Evolutionary conservation across 2,797 vertebrate species (phyloP).

Genomic region (Eupleurogrammus muticus): DNA sequence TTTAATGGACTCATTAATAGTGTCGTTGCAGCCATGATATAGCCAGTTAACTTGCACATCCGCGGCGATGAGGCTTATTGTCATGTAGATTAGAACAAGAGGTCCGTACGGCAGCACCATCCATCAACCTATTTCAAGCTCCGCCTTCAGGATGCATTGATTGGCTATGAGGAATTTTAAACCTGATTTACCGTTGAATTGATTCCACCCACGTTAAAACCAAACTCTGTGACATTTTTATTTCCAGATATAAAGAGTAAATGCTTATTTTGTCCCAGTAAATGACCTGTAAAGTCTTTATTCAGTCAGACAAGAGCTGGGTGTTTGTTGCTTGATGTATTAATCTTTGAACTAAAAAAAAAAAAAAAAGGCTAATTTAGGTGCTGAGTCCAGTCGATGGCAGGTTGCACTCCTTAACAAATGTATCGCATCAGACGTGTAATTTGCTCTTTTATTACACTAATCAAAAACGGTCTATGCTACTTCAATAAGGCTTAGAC

Average conservation of each 20-base stretch:
- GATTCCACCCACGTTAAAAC: slow-evolving; percentile 37
- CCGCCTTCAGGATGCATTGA: slow-evolving; percentile 33
- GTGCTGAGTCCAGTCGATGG: not conserved
- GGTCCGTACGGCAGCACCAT: slow-evolving; percentile 7
- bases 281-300: not conserved
- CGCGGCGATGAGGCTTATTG: slow-evolving; percentile 25
- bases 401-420: not conserved
- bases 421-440: not conserved
- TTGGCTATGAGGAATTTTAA: slow-evolving; percentile 32
- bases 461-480: too few species aligned
- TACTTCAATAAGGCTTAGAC: not conserved
- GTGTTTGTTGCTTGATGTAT: not conserved
- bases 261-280: not conserved
- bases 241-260: not conserved
- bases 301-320: not conserved
- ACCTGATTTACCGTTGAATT: slow-evolving; percentile 32
- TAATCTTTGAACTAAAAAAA: not conserved
- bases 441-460: too few species aligned
- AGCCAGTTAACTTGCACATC: slow-evolving; percentile 23
- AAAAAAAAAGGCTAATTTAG: not conserved
- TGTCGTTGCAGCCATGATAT: slow-evolving; percentile 31
- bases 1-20: slow-evolving; percentile 34
- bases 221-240: not conserved
- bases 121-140: slow-evolving; percentile 31
- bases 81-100: slow-evolving; percentile 29